Base-by-base conservation (phyloP, 2,113 vertebrate genomes). In the Paramisgurnus dabryanus region DNA sequence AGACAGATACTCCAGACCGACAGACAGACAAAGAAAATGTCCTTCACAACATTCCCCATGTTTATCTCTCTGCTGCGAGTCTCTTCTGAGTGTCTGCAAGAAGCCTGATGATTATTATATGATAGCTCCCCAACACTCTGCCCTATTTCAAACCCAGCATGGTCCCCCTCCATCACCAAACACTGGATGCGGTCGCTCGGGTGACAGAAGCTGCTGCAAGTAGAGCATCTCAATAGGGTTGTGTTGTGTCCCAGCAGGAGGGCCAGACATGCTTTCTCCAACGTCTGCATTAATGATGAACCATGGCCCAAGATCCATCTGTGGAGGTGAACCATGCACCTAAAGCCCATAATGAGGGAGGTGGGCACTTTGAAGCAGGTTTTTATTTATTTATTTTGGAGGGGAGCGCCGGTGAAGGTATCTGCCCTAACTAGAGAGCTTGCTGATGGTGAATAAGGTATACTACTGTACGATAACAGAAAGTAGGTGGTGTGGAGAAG, bases 241-340 rank as follows among this genome's bases (percentile, higher is more conserved):
- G 15, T 47, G 10, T 6, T n/a, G 15, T 47, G 17, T 34, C 40
- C 27, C 60, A 58, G 50, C 39, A 22, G 79, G 70, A 58, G 60
- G 60, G 50, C 63, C 79, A 80, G 47, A 74, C 79, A 39, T 66
- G 69, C 27, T 40, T 64, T 74, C 53, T 65, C 39, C 70, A n/a
- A 18, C 13, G 27, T 77, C 39, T 80, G 69, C 50, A 68, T 50
- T 57, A 58, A n/a, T 15, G 18, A 70, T 65, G 47, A 72, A 18
- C 13, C 8, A 8, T 45, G 69, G 53, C 68, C 22, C 43, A 39
- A 64, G 22, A 75, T 49, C 22, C 73, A 50, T 75, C 18, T 64
- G 58, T 63, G 58, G 10, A 60, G 70, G 43, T 75, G n/a, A 63
- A 41, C 58, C 60, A 7, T 39, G 58, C 13, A 34, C 15, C 73